Evolutionary conservation across 2,113 vertebrate species (phyloP).

Genomic region (Larimichthys crocea): DNA sequence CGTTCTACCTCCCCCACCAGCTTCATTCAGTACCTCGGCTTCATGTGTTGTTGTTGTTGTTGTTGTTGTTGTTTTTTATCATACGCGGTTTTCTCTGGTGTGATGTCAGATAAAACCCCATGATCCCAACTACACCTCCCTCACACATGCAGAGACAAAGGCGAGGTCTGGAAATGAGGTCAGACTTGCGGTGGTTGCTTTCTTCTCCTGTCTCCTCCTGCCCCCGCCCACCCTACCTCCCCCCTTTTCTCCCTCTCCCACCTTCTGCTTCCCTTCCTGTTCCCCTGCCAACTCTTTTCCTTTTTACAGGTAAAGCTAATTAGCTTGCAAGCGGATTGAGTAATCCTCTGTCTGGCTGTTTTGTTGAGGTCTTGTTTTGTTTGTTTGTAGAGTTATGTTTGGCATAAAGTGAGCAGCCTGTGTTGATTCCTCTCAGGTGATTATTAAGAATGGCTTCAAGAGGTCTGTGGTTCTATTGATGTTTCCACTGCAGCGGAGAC

Average conservation of each 20-base stretch:
- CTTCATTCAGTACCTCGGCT: constrained; percentile 9
- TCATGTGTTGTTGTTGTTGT: not conserved
- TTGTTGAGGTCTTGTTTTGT: constrained; percentile 69
- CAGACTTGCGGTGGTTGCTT: constrained; percentile 52
- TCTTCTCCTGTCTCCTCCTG: constrained; percentile 52
- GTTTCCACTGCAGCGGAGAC: constrained; percentile 50
- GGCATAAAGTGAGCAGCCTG: constrained; percentile 61
- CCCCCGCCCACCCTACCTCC: not conserved
- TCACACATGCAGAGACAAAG: constrained; percentile 61
- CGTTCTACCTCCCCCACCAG: not conserved
- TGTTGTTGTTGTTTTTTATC: constrained; percentile 38
- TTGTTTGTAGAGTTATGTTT: constrained; percentile 70
- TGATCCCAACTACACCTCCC: constrained; percentile 56
- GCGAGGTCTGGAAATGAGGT: constrained; percentile 71
- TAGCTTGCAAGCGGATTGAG: constrained; percentile 69
- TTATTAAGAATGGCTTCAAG: constrained; percentile 76
- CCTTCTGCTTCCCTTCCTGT: constrained; percentile 28
- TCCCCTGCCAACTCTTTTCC: constrained; percentile 63
- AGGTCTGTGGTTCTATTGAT: constrained; percentile 72
- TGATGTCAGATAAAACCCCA: constrained; percentile 66
- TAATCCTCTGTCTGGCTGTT: constrained; percentile 68
- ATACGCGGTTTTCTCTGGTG: constrained; percentile 51
- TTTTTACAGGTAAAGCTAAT: constrained; percentile 74
- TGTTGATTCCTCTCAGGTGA: constrained; percentile 78
- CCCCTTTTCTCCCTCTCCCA: constrained; percentile 5